Evolutionary conservation across 1,140 invertebrate species (phyloP).

Genomic region (Cotesia vestalis): DNA sequence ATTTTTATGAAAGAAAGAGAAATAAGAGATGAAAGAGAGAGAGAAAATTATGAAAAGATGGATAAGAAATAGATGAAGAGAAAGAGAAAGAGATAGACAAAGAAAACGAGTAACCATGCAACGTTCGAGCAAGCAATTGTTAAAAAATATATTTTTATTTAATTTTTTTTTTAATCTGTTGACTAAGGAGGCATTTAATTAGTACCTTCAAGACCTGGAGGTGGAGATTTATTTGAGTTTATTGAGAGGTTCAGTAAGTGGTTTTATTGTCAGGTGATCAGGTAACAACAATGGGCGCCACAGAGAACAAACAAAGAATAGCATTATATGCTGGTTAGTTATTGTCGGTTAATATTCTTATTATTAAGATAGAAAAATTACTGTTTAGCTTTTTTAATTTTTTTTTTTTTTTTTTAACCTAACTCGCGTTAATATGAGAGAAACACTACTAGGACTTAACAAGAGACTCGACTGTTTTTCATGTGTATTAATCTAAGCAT

Average conservation of each 20-base stretch:
- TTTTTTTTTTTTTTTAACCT: no score
- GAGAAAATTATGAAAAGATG: constrained; percentile 12
- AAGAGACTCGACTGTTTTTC: no score
- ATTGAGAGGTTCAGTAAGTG: constrained; percentile 63
- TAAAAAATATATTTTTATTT: constrained; percentile 49
- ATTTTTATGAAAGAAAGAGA: constrained; percentile 7
- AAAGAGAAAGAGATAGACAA: constrained; percentile 29
- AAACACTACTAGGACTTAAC: no score
- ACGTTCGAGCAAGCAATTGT: constrained; percentile 56
- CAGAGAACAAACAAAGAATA: constrained; percentile 66
- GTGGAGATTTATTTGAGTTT: constrained; percentile 59
- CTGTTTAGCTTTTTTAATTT: neutral
- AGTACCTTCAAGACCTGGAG: constrained; percentile 66
- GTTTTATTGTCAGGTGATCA: constrained; percentile 61
- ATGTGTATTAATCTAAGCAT: no score
- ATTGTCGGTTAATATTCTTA: neutral
- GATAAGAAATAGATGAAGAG: neutral
- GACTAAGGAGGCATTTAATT: constrained; percentile 61
- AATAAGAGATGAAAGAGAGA: constrained; percentile 14
- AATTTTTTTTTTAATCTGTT: constrained; percentile 36
- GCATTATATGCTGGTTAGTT: constrained; percentile 63
- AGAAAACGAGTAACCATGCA: constrained; percentile 46
- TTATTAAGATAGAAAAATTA: constrained; percentile 16
- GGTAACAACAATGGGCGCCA: constrained; percentile 64
- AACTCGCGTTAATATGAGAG: no score